phyloP scores from a whole-genome alignment of 1,140 invertebrate genomes.

The Halesus radiatus region DNA sequence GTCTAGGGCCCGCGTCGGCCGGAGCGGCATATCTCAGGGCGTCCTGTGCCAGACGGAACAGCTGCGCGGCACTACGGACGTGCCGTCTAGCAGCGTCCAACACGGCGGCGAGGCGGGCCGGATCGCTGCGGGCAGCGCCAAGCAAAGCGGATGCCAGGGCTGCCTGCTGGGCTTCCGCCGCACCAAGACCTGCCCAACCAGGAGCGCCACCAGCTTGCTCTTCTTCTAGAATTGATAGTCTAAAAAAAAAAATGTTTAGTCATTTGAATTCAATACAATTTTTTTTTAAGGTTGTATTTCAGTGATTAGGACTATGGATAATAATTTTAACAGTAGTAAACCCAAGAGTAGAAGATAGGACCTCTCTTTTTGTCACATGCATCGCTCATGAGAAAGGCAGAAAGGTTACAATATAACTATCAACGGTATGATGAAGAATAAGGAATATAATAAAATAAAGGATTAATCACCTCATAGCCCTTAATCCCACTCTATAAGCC shows the following conservation, averaged over 20 bases:
- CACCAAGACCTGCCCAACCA: conserved; percentile 71
- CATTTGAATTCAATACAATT: too few relatives aligned
- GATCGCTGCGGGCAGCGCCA: conserved; percentile 80
- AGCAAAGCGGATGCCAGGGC: conserved; percentile 84
- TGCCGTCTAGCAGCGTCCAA: conserved; percentile 83
- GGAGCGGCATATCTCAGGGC: conserved; percentile 86
- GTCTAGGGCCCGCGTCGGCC: conserved; percentile 76
- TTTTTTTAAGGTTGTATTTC: too few relatives aligned
- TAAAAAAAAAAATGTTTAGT: conserved; percentile 61
- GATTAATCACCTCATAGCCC: conserved; percentile 71
- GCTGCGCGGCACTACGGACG: conserved; percentile 86
- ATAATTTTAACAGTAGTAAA: too few relatives aligned
- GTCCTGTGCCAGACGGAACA: conserved; percentile 88
- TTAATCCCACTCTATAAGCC: conserved; percentile 78
- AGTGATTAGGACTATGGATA: too few relatives aligned
- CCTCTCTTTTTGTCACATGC: too few relatives aligned
- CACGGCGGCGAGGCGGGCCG: conserved; percentile 78
- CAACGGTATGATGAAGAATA: too few relatives aligned
- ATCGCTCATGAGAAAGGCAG: too few relatives aligned
- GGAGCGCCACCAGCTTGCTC: conserved; percentile 73
- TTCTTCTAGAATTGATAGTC: conserved; percentile 84
- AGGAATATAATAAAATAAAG: too few relatives aligned
- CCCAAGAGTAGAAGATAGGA: too few relatives aligned
- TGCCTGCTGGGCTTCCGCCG: conserved; percentile 87
- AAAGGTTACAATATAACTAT: too few relatives aligned